phyloP scores from a whole-genome alignment of 2,797 vertebrate genomes.

The Nothura maculosa region DNA sequence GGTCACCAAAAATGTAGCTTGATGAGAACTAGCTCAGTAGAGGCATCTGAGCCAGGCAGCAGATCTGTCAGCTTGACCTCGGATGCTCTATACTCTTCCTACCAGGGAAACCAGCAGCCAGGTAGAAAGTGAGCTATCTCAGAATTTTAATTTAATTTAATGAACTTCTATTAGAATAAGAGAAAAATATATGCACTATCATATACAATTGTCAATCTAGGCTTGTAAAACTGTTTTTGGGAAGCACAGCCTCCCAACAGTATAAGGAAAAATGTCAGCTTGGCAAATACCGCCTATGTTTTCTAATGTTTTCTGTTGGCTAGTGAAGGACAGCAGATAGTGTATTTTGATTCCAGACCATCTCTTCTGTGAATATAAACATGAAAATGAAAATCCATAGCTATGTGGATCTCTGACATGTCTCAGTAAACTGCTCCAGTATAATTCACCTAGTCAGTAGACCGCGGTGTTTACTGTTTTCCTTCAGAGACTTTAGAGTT shows the following conservation, averaged over 20 bases:
- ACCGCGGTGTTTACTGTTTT: constrained; percentile 30
- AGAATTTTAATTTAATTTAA: not conserved
- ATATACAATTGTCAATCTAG: not conserved
- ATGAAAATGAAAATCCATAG: constrained; percentile 38
- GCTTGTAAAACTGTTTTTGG: not conserved
- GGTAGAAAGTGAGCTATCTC: not conserved
- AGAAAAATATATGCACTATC: not conserved
- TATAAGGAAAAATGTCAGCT: not conserved
- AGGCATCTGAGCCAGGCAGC: not conserved
- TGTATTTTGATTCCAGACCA: not conserved
- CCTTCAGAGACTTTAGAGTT: not conserved
- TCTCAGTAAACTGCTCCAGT: constrained; percentile 24
- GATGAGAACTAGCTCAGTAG: not conserved
- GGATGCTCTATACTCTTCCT: not conserved
- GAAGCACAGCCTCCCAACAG: not conserved
- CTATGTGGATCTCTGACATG: not conserved
- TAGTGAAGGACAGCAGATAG: not conserved
- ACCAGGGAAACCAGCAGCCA: not conserved
- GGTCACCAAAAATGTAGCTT: not conserved
- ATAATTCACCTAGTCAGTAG: constrained; percentile 42
- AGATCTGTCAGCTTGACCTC: not conserved
- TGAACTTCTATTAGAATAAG: not conserved
- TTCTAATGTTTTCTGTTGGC: not conserved
- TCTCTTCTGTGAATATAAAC: not conserved
- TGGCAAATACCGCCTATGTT: not conserved